Percentiles rank a stretch among this genome's conserved stretches.
Conservation (phyloP, 2,888 invertebrate species). For the Rhamnusium bicolor region DNA sequence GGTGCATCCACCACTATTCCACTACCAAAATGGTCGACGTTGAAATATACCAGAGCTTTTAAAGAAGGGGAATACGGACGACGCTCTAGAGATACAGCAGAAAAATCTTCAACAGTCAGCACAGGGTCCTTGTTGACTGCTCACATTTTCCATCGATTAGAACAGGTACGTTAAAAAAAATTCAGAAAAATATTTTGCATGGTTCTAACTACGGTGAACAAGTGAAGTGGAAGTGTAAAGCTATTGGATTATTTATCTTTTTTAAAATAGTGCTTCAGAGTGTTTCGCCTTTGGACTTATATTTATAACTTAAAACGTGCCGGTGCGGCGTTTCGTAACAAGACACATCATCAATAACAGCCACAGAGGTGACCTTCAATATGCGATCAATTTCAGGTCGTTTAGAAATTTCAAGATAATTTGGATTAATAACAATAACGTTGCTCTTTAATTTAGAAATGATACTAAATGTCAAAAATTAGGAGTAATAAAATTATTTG, state of each 20-base stretch:
- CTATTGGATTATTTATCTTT: neutral
- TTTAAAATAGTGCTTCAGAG: neutral
- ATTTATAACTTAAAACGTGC: neutral
- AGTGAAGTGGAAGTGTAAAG: slow-evolving; percentile 46
- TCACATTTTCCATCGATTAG: slow-evolving; percentile 67
- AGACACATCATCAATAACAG: neutral
- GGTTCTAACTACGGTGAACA: slow-evolving; percentile 10
- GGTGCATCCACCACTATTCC: slow-evolving; percentile 34
- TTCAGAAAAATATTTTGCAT: slow-evolving; percentile 17
- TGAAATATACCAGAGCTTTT: slow-evolving; percentile 38
- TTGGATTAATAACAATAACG: no score
- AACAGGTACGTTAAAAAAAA: slow-evolving; percentile 65
- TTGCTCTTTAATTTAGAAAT: no score
- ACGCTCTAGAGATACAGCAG: slow-evolving; percentile 39
- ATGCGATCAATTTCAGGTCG: no score
- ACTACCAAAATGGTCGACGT: slow-evolving; percentile 46
- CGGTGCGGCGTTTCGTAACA: neutral
- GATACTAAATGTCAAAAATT: no score
- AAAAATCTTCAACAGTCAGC: slow-evolving; percentile 73
- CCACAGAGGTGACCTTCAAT: neutral
- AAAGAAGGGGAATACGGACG: slow-evolving; percentile 40
- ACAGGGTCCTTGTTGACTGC: slow-evolving; percentile 74
- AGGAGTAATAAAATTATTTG: no score
- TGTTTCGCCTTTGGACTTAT: neutral
- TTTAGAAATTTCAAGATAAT: no score